Evolutionary conservation across 2,113 vertebrate species (phyloP), one percentile per base, ranked within the genome.

Genomic region (Misgurnus mizolepis): DNA sequence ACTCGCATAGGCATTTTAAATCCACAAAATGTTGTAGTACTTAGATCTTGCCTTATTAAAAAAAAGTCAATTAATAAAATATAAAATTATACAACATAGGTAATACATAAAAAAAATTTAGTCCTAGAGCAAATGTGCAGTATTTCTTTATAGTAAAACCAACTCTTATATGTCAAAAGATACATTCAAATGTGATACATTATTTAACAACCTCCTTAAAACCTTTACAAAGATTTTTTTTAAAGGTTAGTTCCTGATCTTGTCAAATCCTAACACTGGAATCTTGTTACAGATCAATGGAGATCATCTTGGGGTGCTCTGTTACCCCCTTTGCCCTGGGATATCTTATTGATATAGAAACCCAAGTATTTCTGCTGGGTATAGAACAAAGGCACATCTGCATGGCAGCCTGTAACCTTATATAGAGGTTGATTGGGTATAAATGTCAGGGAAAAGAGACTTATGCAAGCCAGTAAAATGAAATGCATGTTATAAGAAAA

Each of bases 341-440:
- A 58, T 58, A 58, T 18, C 17, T 17, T 58, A 3, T 58, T 18
- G 55, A 2, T 58, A 18, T n/a, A 76, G 78, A 67, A 81, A 81
- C 65, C 81, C 68, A 78, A 64, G 64, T 62, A 66, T 80, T 72
- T 83, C 53, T 83, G 70, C 73, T 85, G 86, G 84, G 84, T 83
- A 88, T 86, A 87, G 72, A 18, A 76, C 67, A 68, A 86, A 85
- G 79, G 84, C 79, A 85, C 15, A 50, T 14, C 34, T 45, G 77
- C 79, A 66, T 56, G 82, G 76, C 78, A 77, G 74, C n/a, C 79
- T 81, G 82, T 74, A 82, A 81, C 84, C 83, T 87, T 88, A 82
- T 82, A 83, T 45, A 84, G 85, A 80, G 81, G 82, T 86, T 85
- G 86, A 89, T 72, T n/a, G 82, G 40, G 76, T 90, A 67, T 85